Base-by-base conservation (phyloP, 2,113 vertebrate genomes). In the Urocolius indicus region DNA sequence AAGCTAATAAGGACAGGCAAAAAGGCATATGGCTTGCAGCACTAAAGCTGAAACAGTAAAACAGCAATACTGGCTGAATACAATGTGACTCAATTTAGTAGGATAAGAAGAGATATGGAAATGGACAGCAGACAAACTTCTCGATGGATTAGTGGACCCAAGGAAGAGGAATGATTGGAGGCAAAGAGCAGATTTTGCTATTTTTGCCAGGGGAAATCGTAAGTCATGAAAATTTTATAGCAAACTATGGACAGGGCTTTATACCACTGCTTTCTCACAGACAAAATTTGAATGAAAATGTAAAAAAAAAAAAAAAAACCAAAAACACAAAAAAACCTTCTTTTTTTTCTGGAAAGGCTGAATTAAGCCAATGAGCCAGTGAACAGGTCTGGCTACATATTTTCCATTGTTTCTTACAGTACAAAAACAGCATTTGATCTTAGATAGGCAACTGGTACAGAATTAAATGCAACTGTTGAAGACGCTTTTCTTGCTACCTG, bases 11-110 rank as follows among this genome's bases (percentile, higher is more conserved):
- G 11, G 11, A 57, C 34, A 62, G 22, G 22, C 69, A 67, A 67
- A 73, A 55, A 24, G 54, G 34, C 38, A 18, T 16, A 11, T 49
- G 16, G n/a, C 13, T 11, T 67, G 7, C 34, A 78, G 17, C 16
- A 9, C 18, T 61, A 12, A 66, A 54, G 55, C 36, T 32, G 23
- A 58, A 62, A 72, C 54, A 54, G 3, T 1, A 46, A 32, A 58
- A 38, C 7, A 22, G 2, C 52, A 69, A 43, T 63, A 51, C 7
- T 34, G 36, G 16, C 13, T 1, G 2, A 3, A 0, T 36, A 38
- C 10, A 63, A 19, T 14, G 23, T 23, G 4, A 66, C 9, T n/a
- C 12, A 55, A 22, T 45, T 7, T 13, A 48, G 9, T 6, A 71
- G 20, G 11, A 3, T 6, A 79, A 7, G 30, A 82, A 27, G 22